Evolutionary conservation across 2,113 vertebrate genomes (phyloP), one percentile per base, ranked within the genome.

Genomic region (Hippocampus guttulatus): DNA sequence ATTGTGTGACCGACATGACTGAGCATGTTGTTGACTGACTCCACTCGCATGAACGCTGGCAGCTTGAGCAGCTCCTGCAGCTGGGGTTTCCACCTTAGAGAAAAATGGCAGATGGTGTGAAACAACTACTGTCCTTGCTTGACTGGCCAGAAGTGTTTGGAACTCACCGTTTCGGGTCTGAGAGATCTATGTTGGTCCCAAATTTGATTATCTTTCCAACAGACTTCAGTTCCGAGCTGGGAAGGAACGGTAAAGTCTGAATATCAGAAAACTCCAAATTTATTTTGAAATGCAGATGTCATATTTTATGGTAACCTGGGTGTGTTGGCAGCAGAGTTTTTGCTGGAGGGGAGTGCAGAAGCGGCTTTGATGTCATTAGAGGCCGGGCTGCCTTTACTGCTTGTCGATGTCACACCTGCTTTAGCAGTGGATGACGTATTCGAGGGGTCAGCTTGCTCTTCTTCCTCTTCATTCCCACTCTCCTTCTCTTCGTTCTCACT

Each of bases 1-100:
- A 98, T 98, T 71, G 95, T 97, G 84, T 95, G 94, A 0, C 96
- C 95, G 18, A 98, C 96, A 0, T 96, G 95, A 74, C 95, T 97
- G 49, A 98, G 91, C 95, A 98, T 98, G 91, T 98, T 98, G 57
- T 93, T 94, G 9, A 89, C 94, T 64, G 95, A 98, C 0, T 94
- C 93, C 23, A 98, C 95, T 0, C 96, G 90, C 96, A 98, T 98
- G 87, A 98, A 98, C 21, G 95, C 93, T 0, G 95, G 96, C 64
- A 98, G 89, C 88, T 98, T 98, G 69, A 96, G 87, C 89, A 98
- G 88, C 87, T 98, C 95, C 89, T 96, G 95, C 70, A 97, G 88
- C 85, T 98, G 96, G 0, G 93, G 92, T 82, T 96, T 96, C 95
- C 96, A 97, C 83, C 95, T 97, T 81, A 0, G 61, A 8, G 43